Evolutionary conservation across 2,113 vertebrate genomes (phyloP), one percentile per base, ranked within the genome.

Genomic region (Galeopterus variegatus): DNA sequence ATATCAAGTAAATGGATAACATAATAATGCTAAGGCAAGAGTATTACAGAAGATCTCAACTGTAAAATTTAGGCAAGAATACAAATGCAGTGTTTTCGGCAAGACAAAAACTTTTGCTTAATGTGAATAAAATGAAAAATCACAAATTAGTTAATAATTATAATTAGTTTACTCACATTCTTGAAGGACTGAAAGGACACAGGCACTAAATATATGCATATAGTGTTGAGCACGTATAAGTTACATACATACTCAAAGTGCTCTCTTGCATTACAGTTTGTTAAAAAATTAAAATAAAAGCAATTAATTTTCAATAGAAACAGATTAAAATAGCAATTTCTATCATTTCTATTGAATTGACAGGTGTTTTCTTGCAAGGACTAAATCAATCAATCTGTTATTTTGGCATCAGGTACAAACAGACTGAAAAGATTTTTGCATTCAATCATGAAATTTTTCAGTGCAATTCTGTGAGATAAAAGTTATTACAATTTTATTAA

Each of bases 401-500:
- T 76, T 72, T 86, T 84, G 31, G 65, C 14, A 72, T 83, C 58
- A n/a, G 31, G 23, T 86, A 56, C 87, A 86, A 86, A 86, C 54
- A 94, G 72, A 28, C 17, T 56, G n/a, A 95, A 88, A 95, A 28
- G 15, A 60, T 2, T 21, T 64, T 31, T 92, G 48, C 6, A 80
- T 79, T 93, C n/a, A 91, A 45, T 70, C 14, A 88, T n/a, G 50
- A 67, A 58, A 80, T 26, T 28, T 72, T 93, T 72, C 62, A 65
- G 41, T 52, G 15, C 5, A 76, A 45, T 95, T 94, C 58, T 87
- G 5, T 19, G 52, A 92, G 36, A 14, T 64, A 83, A 93, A 91
- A 73, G 58, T 93, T 96, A 90, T 90, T 93, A 96, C 23, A 88
- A 62, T 82, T 90, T 93, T 97, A 96, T 96, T 95, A 97, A 89